A percentile compares a stretch with the other conserved stretches of the same genome.
phyloP scores from a whole-genome alignment of 2,113 vertebrate species.

The Panurus biarmicus region DNA sequence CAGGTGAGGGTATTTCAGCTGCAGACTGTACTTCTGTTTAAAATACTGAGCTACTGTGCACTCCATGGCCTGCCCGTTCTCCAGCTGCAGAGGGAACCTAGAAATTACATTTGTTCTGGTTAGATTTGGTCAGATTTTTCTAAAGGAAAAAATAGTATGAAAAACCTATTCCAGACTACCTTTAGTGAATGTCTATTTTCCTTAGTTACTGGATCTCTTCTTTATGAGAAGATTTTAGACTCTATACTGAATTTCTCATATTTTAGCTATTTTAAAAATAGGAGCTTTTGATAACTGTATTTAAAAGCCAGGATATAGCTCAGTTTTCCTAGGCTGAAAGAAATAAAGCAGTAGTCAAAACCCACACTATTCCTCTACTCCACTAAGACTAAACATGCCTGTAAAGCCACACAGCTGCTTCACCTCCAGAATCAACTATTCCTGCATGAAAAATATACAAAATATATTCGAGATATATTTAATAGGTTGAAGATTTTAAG shows the following conservation, averaged over 20 bases:
- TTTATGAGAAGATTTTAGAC: not conserved
- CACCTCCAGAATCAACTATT: not conserved
- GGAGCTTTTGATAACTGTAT: not conserved
- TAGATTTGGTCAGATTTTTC: not conserved
- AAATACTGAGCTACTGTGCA: constrained; percentile 99
- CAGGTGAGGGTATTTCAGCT: constrained; percentile 95
- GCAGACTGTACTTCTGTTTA: constrained; percentile 97
- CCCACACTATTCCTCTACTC: not conserved
- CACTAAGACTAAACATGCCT: not conserved
- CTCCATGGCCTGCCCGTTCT: constrained; percentile 99
- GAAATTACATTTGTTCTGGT: constrained; percentile 37
- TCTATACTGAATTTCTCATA: not conserved
- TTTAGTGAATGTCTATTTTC: not conserved
- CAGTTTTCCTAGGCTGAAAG: not conserved
- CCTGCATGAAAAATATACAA: not conserved
- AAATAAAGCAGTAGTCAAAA: not conserved
- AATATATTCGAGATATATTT: not conserved
- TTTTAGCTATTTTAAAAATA: not conserved
- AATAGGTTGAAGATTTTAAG: not conserved
- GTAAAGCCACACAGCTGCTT: not conserved
- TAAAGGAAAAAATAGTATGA: not conserved
- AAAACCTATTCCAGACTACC: not conserved
- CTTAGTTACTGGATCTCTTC: not conserved
- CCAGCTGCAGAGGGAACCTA: constrained; percentile 96
- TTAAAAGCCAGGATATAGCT: not conserved